Conservation (phyloP, 2,113 vertebrate genomes). For the Pomatostomus ruficeps region DNA sequence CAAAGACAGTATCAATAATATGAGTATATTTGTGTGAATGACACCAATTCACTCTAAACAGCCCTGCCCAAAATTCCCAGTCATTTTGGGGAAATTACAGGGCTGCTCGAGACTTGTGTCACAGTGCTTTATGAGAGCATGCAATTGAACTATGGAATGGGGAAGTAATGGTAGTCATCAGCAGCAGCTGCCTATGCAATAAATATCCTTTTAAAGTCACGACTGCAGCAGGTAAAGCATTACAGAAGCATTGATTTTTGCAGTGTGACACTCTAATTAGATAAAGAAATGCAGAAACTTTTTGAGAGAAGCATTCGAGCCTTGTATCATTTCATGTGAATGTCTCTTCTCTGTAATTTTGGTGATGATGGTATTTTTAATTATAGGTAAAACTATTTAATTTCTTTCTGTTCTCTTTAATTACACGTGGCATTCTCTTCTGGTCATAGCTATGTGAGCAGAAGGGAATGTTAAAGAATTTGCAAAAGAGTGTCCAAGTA, state of each 20-base stretch:
- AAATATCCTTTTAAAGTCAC: not conserved
- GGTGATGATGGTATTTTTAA: not conserved
- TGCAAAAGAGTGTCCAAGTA: not conserved
- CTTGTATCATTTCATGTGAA: not conserved
- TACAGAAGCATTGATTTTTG: not conserved
- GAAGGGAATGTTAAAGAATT: not conserved
- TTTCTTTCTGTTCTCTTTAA: not conserved
- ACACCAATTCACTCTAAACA: not conserved
- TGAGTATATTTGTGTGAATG: not conserved
- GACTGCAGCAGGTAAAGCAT: not conserved
- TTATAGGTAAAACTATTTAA: not conserved
- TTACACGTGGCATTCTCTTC: not conserved
- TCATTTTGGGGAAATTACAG: conserved; percentile 22
- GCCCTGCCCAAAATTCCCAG: not conserved
- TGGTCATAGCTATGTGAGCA: not conserved
- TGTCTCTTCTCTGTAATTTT: not conserved
- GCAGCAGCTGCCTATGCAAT: not conserved
- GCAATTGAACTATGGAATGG: not conserved
- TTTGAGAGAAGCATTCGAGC: not conserved
- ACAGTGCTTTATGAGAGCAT: not conserved
- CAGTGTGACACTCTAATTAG: not conserved
- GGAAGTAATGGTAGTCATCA: not conserved
- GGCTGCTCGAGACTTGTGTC: not conserved
- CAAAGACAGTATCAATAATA: not conserved
- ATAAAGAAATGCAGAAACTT: not conserved